phyloP scores from a whole-genome alignment of 2,888 invertebrate species.

The Drosophila cracens region DNA sequence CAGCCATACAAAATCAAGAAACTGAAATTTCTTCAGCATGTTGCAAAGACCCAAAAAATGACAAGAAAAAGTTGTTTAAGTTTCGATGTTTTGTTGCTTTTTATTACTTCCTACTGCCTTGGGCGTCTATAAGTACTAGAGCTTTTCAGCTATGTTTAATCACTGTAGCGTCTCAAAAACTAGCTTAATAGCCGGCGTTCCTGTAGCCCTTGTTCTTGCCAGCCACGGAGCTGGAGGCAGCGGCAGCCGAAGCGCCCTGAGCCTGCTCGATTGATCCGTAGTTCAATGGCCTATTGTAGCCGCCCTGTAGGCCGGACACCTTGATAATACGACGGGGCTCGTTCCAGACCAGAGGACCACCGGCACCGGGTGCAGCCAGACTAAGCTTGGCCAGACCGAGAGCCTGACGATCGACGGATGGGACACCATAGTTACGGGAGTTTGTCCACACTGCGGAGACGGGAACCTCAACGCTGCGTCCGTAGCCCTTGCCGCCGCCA shows the following conservation, averaged over 20 bases:
- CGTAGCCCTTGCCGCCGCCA: slow-evolving; percentile 14
- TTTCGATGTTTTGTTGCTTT: slow-evolving; percentile 30
- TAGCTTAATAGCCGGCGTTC: slow-evolving; percentile 44
- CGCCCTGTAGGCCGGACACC: slow-evolving; percentile 11
- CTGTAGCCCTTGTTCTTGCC: slow-evolving; percentile 26
- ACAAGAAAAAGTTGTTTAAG: slow-evolving; percentile 4
- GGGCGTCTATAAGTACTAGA: slow-evolving; percentile 19
- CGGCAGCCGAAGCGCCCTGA: slow-evolving; percentile 67
- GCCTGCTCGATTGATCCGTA: slow-evolving; percentile 51
- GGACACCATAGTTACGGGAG: slow-evolving; percentile 51
- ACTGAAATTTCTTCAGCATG: background rate
- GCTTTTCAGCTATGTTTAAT: slow-evolving; percentile 19
- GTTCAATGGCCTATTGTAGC: slow-evolving; percentile 33
- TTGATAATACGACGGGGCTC: slow-evolving; percentile 40
- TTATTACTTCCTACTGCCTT: slow-evolving; percentile 48
- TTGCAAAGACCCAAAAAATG: background rate
- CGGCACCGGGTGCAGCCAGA: slow-evolving; percentile 62
- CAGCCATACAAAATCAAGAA: background rate
- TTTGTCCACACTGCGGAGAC: slow-evolving; percentile 43
- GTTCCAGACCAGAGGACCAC: slow-evolving; percentile 49
- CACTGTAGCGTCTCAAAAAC: slow-evolving; percentile 33
- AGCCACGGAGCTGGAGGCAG: slow-evolving; percentile 68
- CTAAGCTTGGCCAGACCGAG: slow-evolving; percentile 64
- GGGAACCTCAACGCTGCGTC: slow-evolving; percentile 50
- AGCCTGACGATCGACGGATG: slow-evolving; percentile 62